phyloP scores from a whole-genome alignment of 2,113 vertebrate species.

The Sclerurus mexicanus region DNA sequence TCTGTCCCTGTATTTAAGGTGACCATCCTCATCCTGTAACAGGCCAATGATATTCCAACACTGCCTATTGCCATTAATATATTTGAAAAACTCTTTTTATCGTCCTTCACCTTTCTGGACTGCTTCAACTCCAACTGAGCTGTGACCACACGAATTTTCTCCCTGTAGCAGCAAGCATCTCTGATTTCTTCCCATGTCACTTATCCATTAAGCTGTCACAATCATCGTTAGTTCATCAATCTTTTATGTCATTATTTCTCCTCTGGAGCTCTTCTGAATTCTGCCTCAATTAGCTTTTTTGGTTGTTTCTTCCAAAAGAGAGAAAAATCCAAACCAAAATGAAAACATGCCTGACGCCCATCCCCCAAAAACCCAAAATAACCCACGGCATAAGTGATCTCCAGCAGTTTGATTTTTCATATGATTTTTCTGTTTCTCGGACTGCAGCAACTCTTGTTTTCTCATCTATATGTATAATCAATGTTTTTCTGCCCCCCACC shows the following conservation, averaged over 20 bases:
- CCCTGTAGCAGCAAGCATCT: too few species aligned
- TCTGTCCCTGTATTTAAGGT: too few species aligned
- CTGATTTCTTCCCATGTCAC: too few species aligned
- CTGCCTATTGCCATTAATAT: too few species aligned
- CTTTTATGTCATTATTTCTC: neutral
- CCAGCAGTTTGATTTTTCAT: neutral
- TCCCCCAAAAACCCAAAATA: too few species aligned
- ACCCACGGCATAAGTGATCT: too few species aligned
- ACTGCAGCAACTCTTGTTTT: neutral
- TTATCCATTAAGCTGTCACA: neutral
- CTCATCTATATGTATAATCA: neutral
- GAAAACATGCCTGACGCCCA: neutral
- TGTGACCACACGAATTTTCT: too few species aligned
- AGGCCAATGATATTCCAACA: too few species aligned
- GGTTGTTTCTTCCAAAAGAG: neutral
- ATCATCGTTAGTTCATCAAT: neutral
- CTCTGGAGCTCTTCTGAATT: neutral
- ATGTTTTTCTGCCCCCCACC: neutral
- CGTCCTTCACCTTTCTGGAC: too few species aligned
- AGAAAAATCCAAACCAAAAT: neutral
- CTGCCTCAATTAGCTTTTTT: neutral
- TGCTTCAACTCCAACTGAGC: too few species aligned
- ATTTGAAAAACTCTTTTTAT: too few species aligned
- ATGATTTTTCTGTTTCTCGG: neutral
- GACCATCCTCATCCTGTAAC: too few species aligned